Evolutionary conservation across 1,140 invertebrate species (phyloP), one percentile per base, ranked within the genome.

Genomic region (Eriocheir sinensis): DNA sequence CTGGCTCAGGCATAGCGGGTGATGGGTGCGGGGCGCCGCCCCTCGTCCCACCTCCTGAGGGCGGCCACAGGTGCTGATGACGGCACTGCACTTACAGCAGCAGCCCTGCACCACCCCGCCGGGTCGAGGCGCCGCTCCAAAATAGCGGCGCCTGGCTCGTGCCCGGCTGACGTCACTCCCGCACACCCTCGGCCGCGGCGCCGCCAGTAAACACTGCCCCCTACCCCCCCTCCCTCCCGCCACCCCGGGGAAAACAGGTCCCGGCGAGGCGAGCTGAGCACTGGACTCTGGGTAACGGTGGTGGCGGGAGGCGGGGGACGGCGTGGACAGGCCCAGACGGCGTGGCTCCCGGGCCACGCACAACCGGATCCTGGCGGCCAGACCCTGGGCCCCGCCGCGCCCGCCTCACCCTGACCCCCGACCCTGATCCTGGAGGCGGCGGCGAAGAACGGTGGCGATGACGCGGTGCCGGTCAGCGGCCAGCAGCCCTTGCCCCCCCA

Each of bases 131-230:
- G 91, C 91, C 80, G 79, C 80, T 85, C 91, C 91, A 92, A 92
- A 92, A 92, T 92, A 92, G 91, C 91, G 80, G 91, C 40, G 41
- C 79, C 91, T 85, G 91, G 91, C 91, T 92, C 72, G 91, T 92
- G 80, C 91, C 91, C 41, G 80, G 91, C 30, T 92, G 91, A 92
- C 91, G 91, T 92, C 91, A 92, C 80, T 38, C 91, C 30, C 90
- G 8, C 80, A 48, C 91, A 41, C 80, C 91, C 80, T 85, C 91
- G n/a, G 38, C 80, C 15, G 41, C 91, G 32, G 32, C 48, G 2
- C 53, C 44, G 48, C 89, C 86, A 89, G 41, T 89, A 89, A 89
- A 89, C 88, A 89, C 86, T 44, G 21, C 8, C 91, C 15, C 80
- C 41, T 34, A 38, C 91, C 79, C 91, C 27, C 72, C 34, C n/a